Evolutionary conservation across 2,888 invertebrate genomes (phyloP), one percentile per base, ranked within the genome.

Genomic region (Prenolepis imparis): DNA sequence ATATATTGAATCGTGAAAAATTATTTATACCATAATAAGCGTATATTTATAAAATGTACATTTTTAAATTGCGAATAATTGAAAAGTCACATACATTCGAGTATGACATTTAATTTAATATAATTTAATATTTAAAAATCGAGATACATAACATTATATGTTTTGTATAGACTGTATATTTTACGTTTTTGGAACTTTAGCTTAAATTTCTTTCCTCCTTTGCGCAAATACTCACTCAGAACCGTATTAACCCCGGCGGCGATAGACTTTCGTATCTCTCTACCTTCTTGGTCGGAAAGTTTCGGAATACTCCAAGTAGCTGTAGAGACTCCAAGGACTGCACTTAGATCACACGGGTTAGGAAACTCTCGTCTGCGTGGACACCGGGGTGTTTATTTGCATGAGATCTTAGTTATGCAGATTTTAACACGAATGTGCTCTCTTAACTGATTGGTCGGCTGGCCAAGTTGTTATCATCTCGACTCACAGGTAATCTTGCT

Each of bases 371-470:
- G 67, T 41, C 84, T 41, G n/a, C 67, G 21, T 55, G 85, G 78
- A 81, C 81, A 66, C 52, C 61, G 59, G 57, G 32, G 11, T 63
- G 82, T 84, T 87, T 89, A 87, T 87, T 81, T 87, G 66, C 88
- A 39, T 32, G 66, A 86, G 82, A 87, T 66, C 83, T 75, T 78
- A 74, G 84, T 90, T 90, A 90, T 90, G 90, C 83, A 88, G 88
- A 90, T 90, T 87, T 90, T 86, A 82, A 87, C 88, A 85, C 61
- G 89, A 84, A 87, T 84, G 86, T n/a, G 52, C 66, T 87, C 89
- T 90, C 87, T 90, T 87, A 89, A 88, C 75, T 83, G 89, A 90
- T 90, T 90, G 90, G 84, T 80, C 75, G 81, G 32, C 72, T 55
- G 67, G 83, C 72, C 63, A 78, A 85, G 67, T 82, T 83, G 68